phyloP scores from a whole-genome alignment of 2,113 vertebrate species.

The Agelaius phoeniceus region DNA sequence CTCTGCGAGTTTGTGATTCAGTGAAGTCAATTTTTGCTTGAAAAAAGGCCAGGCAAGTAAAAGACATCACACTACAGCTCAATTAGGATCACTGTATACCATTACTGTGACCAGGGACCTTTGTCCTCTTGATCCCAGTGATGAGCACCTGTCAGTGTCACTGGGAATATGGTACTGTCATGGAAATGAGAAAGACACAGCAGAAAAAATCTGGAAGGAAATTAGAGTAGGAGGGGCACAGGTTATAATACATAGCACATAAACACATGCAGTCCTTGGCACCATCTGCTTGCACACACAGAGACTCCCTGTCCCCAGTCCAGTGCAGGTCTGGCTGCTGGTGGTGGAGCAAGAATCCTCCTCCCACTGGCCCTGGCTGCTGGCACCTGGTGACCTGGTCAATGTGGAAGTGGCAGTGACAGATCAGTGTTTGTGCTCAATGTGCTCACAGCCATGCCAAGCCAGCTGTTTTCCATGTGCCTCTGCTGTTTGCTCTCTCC shows the following conservation, averaged over 20 bases:
- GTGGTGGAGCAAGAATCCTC: background rate
- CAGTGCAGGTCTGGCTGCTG: background rate
- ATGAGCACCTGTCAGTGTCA: background rate
- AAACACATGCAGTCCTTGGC: background rate
- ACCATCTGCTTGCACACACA: rapidly evolving
- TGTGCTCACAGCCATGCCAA: background rate
- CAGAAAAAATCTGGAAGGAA: background rate
- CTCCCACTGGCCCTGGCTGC: background rate
- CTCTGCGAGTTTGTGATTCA: background rate
- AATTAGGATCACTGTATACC: background rate
- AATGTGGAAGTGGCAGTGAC: background rate
- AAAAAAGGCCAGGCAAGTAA: background rate
- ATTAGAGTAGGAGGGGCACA: background rate
- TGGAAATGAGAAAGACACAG: background rate
- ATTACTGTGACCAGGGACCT: rapidly evolving
- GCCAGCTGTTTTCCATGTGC: background rate
- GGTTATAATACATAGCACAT: background rate
- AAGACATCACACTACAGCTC: background rate
- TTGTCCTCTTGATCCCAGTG: background rate
- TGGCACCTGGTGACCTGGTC: background rate
- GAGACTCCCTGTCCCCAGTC: rapidly evolving
- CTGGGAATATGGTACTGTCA: background rate
- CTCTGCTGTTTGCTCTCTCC: background rate
- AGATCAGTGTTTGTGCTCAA: background rate
- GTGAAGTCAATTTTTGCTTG: background rate